A percentile compares a stretch with the other conserved stretches of the same genome.
Conservation (phyloP, 2,797 vertebrate species). For the Pseudochaenichthys georgianus region DNA sequence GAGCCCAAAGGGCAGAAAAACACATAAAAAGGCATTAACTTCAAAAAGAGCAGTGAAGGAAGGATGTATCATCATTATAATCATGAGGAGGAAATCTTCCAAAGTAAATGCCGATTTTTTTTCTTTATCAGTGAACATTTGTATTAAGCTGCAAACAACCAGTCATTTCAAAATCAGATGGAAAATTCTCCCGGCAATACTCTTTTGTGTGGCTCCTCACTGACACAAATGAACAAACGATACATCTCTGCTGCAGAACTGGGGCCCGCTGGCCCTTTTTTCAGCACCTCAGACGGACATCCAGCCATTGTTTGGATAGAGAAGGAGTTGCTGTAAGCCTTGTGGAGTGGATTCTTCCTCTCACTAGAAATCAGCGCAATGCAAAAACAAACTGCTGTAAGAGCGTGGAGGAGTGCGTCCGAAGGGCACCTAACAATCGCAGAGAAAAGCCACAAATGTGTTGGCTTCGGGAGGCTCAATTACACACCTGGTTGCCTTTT, state of each 20-base stretch:
- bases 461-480: slow-evolving; percentile 20
- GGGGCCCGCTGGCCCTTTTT: slow-evolving; percentile 35
- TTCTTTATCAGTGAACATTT: not conserved
- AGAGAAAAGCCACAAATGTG: slow-evolving; percentile 9
- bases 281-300: slow-evolving; percentile 50
- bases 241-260: slow-evolving; percentile 24
- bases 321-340: slow-evolving; percentile 66
- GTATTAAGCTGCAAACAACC: not conserved
- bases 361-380: slow-evolving; percentile 55
- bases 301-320: slow-evolving; percentile 70
- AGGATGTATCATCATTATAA: not conserved
- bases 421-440: slow-evolving; percentile 20
- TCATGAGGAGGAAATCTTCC: not conserved
- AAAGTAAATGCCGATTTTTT: not conserved
- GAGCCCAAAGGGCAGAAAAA: not conserved
- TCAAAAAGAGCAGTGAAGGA: not conserved
- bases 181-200: slow-evolving; percentile 21
- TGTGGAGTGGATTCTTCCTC: slow-evolving; percentile 79
- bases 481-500: slow-evolving; percentile 48
- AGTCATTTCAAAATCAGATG: not conserved
- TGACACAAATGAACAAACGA: slow-evolving; percentile 40
- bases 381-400: slow-evolving; percentile 71
- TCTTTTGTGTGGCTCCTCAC: not conserved
- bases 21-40: not conserved
- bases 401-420: slow-evolving; percentile 34